A percentile compares a stretch with the other conserved stretches of the same genome.
These are phyloP conservation scores for Drosophila melanosoma DNA, from an alignment of 2,888 invertebrate species.

Conservation along the genomic window DNA sequence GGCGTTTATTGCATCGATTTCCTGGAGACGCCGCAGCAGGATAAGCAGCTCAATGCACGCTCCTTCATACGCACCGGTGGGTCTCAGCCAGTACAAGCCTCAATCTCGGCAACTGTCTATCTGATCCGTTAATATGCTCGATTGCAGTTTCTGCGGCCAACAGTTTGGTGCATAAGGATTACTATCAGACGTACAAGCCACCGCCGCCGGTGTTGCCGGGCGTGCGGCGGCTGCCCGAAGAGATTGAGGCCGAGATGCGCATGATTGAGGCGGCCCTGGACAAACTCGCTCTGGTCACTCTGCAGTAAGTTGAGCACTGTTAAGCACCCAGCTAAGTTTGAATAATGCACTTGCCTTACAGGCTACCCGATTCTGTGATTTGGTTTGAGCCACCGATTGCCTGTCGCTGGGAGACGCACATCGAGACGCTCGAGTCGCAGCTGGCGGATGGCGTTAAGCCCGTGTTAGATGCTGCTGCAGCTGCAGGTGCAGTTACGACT, in stretches of 20 bases:
- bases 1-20: slow-evolving; percentile 91
- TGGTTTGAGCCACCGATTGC: slow-evolving; percentile 93
- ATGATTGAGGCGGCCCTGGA: slow-evolving; percentile 90
- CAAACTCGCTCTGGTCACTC: slow-evolving; percentile 89
- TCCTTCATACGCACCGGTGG: slow-evolving; percentile 84
- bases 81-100: slow-evolving; percentile 4
- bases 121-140: neutral
- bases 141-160: slow-evolving; percentile 84
- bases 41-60: slow-evolving; percentile 82
- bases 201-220: slow-evolving; percentile 89
- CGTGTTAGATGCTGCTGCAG: slow-evolving; percentile 16
- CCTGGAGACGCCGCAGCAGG: slow-evolving; percentile 91
- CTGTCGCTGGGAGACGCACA: slow-evolving; percentile 88
- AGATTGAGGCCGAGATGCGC: slow-evolving; percentile 92
- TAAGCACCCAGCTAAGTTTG: neutral
- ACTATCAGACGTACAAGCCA: slow-evolving; percentile 89
- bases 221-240: slow-evolving; percentile 90
- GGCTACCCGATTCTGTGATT: slow-evolving; percentile 89
- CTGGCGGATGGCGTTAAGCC: slow-evolving; percentile 74
- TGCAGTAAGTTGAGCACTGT: slow-evolving; percentile 87
- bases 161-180: slow-evolving; percentile 87
- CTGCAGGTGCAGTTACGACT: slow-evolving; percentile 16
- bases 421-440: slow-evolving; percentile 83
- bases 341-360: neutral
- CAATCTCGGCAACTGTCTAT: neutral